phyloP scores from a whole-genome alignment of 92 coral and sea anemone genomes.

The Phenganax marumi region DNA sequence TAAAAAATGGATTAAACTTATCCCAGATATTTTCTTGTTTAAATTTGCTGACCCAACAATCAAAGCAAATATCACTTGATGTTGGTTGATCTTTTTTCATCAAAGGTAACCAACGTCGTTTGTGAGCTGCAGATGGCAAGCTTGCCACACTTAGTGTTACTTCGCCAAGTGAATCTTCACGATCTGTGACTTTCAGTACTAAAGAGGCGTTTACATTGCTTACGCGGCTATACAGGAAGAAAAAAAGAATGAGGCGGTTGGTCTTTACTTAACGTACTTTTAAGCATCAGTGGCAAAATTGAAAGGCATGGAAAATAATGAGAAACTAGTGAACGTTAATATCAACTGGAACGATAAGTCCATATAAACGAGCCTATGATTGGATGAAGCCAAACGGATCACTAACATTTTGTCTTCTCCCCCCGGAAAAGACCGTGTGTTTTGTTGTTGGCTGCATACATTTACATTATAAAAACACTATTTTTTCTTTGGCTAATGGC shows the following conservation, averaged over 20 bases:
- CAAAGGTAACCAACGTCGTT: constrained; percentile 94
- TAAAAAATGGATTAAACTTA: constrained; percentile 28
- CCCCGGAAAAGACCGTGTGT: too few relatives aligned
- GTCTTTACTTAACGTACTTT: not conserved
- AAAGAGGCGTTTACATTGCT: constrained; percentile 72
- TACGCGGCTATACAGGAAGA: constrained; percentile 59
- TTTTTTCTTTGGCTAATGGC: too few relatives aligned
- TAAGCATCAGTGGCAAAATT: not conserved
- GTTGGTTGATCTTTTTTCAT: constrained; percentile 67
- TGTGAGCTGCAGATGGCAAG: constrained; percentile 89
- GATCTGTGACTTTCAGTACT: constrained; percentile 77
- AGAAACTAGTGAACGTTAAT: not conserved
- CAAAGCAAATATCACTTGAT: constrained; percentile 88
- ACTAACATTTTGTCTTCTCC: too few relatives aligned
- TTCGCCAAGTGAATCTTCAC: constrained; percentile 75
- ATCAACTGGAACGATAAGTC: too few relatives aligned
- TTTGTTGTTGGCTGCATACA: too few relatives aligned
- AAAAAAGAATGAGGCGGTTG: not conserved
- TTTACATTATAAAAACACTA: too few relatives aligned
- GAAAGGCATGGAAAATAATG: not conserved
- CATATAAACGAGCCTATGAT: too few relatives aligned
- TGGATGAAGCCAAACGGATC: too few relatives aligned
- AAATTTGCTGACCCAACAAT: constrained; percentile 85
- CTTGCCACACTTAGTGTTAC: constrained; percentile 76
- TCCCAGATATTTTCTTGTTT: constrained; percentile 49